Percentiles rank a stretch among this genome's conserved stretches.
phyloP scores from a whole-genome alignment of 2,797 vertebrate genomes.

The Eurystomus glaucurus region DNA sequence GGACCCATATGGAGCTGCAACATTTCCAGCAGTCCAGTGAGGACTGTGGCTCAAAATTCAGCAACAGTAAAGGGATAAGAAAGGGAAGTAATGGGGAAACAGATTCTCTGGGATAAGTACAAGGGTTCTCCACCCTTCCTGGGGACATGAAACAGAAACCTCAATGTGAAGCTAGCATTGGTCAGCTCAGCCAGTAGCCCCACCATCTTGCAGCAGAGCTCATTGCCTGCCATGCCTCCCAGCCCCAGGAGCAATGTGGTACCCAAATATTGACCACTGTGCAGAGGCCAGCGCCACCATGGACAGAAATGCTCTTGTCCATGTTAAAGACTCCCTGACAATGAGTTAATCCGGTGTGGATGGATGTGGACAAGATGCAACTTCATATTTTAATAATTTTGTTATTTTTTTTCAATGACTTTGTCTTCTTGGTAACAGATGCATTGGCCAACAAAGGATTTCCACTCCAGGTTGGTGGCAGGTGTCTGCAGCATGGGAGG shows the following conservation, averaged over 20 bases:
- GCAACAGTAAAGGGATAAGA: background rate
- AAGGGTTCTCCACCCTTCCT: background rate
- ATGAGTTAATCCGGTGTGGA: background rate
- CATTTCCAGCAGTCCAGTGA: background rate
- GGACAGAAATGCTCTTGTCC: background rate
- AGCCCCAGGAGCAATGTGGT: background rate
- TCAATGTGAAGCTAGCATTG: background rate
- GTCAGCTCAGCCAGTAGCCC: background rate
- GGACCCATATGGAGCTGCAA: background rate
- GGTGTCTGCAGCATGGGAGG: background rate
- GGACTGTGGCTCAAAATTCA: background rate
- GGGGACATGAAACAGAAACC: background rate
- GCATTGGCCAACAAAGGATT: background rate
- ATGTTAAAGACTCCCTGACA: background rate
- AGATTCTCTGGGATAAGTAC: background rate
- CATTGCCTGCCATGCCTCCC: background rate
- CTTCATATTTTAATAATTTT: background rate
- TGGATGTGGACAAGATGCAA: background rate
- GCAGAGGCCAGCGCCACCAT: background rate
- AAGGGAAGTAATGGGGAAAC: background rate
- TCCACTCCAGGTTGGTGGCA: background rate
- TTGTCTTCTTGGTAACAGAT: background rate
- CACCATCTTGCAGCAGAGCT: background rate
- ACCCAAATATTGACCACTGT: background rate
- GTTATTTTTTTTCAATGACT: background rate